Percentiles rank a stretch among this genome's conserved stretches.
These are phyloP conservation scores for Mermis nigrescens DNA, from an alignment of 2,888 invertebrate genomes.

Conservation along the genomic window DNA sequence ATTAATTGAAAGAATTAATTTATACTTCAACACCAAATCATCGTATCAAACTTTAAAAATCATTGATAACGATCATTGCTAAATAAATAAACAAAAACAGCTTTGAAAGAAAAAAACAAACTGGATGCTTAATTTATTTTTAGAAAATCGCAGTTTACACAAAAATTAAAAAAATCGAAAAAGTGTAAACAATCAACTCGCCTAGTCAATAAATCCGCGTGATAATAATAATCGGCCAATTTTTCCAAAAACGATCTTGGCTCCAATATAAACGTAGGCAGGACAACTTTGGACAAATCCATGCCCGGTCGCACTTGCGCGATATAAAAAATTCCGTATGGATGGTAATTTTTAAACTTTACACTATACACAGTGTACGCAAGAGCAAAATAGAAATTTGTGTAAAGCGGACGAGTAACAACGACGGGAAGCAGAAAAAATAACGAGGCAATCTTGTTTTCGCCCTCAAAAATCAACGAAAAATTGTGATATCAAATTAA, in stretches of 20 bases:
- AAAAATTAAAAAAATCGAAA: constrained; percentile 1
- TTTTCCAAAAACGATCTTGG: constrained; percentile 82
- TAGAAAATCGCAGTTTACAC: background rate
- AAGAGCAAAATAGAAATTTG: background rate
- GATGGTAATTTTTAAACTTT: background rate
- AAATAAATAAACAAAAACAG: background rate
- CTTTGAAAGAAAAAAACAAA: background rate
- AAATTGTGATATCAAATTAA: no score
- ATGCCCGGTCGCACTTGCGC: constrained; percentile 59
- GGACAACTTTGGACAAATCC: constrained; percentile 76
- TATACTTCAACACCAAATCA: no score
- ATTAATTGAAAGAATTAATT: no score
- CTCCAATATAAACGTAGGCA: constrained; percentile 81
- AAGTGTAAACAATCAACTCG: constrained; percentile 34
- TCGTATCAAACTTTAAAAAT: no score
- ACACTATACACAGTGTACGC: background rate
- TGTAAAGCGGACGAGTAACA: no score
- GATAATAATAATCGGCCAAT: constrained; percentile 76
- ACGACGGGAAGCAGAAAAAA: no score
- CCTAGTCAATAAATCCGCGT: constrained; percentile 67
- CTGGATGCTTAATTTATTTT: background rate
- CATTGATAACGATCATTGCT: no score
- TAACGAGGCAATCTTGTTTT: no score
- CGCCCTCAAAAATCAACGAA: no score
- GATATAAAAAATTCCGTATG: constrained; percentile 7